A percentile compares a stretch with the other conserved stretches of the same genome.
Conservation (phyloP, 2,797 vertebrate species). For the Pseudochirops corinnae region DNA sequence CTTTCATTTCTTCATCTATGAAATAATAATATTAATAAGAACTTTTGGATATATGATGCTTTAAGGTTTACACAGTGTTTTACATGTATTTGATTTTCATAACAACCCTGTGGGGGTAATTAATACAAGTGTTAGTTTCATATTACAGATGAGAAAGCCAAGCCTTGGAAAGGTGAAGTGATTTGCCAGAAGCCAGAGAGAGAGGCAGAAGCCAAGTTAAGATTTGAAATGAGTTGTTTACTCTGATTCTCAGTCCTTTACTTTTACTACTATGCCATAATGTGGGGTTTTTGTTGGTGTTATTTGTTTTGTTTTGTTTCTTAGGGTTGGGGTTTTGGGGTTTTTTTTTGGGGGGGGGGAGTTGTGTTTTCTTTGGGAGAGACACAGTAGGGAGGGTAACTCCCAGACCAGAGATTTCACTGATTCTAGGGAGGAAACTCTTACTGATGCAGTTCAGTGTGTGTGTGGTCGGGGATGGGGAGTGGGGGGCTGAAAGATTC, state of each 20-base stretch:
- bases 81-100: neutral
- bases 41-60: neutral
- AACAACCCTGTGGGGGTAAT: neutral
- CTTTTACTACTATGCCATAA: neutral
- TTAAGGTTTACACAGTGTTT: neutral
- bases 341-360: too few relatives aligned
- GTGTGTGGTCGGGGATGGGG: too few relatives aligned
- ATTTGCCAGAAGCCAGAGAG: neutral
- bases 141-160: neutral
- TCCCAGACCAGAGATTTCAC: neutral
- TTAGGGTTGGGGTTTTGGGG: neutral
- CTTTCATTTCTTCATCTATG: constrained; percentile 41
- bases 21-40: constrained; percentile 8
- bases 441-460: neutral
- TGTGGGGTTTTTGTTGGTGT: neutral
- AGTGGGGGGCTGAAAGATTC: neutral
- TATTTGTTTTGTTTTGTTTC: neutral
- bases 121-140: neutral
- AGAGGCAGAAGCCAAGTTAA: neutral
- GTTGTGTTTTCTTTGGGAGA: neutral
- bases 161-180: neutral
- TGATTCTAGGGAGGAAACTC: neutral
- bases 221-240: neutral
- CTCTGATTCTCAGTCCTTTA: neutral
- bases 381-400: neutral